Conservation (phyloP, 2,797 vertebrate genomes). For the Darevskia mixta region DNA sequence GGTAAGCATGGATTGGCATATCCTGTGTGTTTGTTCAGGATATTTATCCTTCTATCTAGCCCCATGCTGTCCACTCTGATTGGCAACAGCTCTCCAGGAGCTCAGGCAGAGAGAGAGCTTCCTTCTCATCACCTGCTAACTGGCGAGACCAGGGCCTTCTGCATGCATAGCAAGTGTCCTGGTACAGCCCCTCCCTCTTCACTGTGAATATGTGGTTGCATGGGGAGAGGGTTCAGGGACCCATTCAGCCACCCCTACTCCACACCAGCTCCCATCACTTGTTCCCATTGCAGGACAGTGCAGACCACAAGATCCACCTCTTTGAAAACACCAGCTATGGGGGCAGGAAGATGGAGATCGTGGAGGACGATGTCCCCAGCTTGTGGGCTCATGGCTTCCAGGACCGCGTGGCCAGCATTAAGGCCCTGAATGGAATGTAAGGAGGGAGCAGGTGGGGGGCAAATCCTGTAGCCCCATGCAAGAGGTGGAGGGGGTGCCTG, state of each 20-base stretch:
- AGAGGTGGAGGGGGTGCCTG: background rate
- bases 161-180: no score
- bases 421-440: constrained; percentile 91
- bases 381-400: constrained; percentile 93
- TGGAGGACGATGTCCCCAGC: constrained; percentile 91
- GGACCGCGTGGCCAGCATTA: constrained; percentile 89
- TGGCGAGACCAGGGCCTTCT: no score
- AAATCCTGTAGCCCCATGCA: no score
- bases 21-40: no score
- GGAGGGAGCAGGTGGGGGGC: constrained; percentile 37
- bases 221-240: no score
- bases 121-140: no score
- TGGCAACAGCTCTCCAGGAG: no score
- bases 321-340: constrained; percentile 86
- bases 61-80: no score
- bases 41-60: no score
- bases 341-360: constrained; percentile 92
- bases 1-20: no score
- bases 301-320: constrained; percentile 90
- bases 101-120: no score
- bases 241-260: no score
- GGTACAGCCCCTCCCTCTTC: background rate
- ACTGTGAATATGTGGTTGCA: background rate
- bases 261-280: background rate
- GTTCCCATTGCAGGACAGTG: constrained; percentile 81